Evolutionary conservation across 2,888 invertebrate genomes (phyloP).

Genomic region (Agonopterix alstromeriana): DNA sequence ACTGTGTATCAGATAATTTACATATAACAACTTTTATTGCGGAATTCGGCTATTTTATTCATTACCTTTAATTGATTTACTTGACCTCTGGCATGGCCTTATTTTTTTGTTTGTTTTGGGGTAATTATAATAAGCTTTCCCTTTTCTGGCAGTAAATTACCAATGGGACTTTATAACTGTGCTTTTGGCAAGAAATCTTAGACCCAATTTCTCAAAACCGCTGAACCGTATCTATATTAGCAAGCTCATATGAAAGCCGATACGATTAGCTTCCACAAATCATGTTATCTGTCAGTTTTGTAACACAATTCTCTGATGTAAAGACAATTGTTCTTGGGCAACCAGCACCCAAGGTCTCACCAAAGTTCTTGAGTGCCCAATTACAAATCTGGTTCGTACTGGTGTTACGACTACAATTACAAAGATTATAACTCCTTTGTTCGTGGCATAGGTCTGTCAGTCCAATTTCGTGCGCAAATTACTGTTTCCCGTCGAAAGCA

Average conservation of each 20-base stretch:
- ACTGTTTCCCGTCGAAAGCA: constrained; percentile 31
- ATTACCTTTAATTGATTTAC: too few relatives aligned
- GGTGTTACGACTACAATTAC: constrained; percentile 38
- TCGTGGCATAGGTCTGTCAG: constrained; percentile 29
- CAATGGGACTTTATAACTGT: too few relatives aligned
- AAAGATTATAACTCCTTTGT: constrained; percentile 40
- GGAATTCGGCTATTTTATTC: background rate
- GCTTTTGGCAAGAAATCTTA: too few relatives aligned
- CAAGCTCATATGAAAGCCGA: background rate
- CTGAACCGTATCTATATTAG: too few relatives aligned
- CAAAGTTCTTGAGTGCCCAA: constrained; percentile 28
- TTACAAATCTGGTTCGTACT: constrained; percentile 31
- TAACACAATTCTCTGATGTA: constrained; percentile 15
- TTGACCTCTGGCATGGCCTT: too few relatives aligned
- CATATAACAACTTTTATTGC: constrained; percentile 9
- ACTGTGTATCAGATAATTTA: constrained; percentile 23
- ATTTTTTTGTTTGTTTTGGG: too few relatives aligned
- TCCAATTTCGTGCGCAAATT: constrained; percentile 38
- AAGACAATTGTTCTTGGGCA: constrained; percentile 27
- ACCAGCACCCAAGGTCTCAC: constrained; percentile 28
- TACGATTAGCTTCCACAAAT: constrained; percentile 3
- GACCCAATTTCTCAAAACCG: too few relatives aligned
- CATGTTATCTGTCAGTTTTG: constrained; percentile 9
- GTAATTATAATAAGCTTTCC: too few relatives aligned
- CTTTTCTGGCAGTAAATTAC: too few relatives aligned